Percentiles rank a stretch among this genome's conserved stretches.
These are phyloP conservation scores for Papilio glaucus DNA, from an alignment of 1,140 invertebrate species.

Conservation along the genomic window DNA sequence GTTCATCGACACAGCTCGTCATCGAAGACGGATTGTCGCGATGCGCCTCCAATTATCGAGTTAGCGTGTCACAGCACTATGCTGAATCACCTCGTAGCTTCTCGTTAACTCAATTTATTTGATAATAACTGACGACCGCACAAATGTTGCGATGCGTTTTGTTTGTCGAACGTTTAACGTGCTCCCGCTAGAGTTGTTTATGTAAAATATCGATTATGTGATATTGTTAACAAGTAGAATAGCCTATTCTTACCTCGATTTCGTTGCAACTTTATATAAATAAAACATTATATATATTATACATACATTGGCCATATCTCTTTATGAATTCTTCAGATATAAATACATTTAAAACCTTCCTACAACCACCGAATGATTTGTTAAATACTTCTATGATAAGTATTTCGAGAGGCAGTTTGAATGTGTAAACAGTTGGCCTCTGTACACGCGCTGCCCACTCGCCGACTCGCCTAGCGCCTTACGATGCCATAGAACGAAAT, in stretches of 20 bases:
- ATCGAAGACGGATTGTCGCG: conserved; percentile 57
- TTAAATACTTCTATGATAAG: neutral
- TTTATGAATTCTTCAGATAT: too few species aligned
- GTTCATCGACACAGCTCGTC: conserved; percentile 66
- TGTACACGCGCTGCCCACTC: neutral
- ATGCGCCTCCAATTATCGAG: conserved; percentile 64
- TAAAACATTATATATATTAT: too few species aligned
- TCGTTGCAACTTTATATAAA: neutral
- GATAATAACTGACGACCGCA: conserved; percentile 20
- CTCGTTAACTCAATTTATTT: conserved; percentile 53
- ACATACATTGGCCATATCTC: too few species aligned
- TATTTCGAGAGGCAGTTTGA: neutral
- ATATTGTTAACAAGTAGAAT: neutral
- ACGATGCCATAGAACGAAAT: neutral
- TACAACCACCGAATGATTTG: neutral
- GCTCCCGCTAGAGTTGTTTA: neutral
- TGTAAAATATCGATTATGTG: neutral
- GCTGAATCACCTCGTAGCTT: conserved; percentile 58
- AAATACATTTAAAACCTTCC: neutral
- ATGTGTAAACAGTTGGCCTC: neutral
- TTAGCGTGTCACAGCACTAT: conserved; percentile 45
- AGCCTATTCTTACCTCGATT: neutral
- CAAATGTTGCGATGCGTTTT: conserved; percentile 23
- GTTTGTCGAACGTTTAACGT: neutral
- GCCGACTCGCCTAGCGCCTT: neutral